Conservation (phyloP, 2,888 invertebrate species). For the Herminia tarsipennalis region DNA sequence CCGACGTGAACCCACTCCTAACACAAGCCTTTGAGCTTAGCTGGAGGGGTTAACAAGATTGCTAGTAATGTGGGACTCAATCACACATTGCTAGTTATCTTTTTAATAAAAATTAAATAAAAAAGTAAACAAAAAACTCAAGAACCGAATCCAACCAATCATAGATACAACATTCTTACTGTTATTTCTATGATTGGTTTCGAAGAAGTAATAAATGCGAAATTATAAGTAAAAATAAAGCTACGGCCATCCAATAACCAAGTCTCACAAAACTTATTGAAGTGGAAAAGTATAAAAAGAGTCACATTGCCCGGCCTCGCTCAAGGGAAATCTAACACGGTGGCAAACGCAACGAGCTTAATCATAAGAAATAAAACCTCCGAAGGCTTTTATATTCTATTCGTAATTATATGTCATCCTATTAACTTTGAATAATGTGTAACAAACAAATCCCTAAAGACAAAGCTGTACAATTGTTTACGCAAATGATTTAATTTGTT, state of each 20-base stretch:
- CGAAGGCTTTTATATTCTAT: slow-evolving; percentile 29
- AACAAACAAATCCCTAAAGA: slow-evolving; percentile 23
- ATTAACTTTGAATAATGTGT: slow-evolving; percentile 37
- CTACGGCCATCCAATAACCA: neutral
- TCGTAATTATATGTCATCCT: slow-evolving; percentile 36
- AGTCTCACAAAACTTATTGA: slow-evolving; percentile 17
- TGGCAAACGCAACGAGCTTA: slow-evolving; percentile 36
- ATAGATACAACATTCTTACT: too few species aligned
- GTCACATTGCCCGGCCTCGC: slow-evolving; percentile 4
- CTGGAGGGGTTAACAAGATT: too few species aligned
- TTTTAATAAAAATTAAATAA: too few species aligned
- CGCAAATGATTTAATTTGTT: slow-evolving; percentile 3
- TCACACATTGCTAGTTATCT: too few species aligned
- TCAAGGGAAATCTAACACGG: slow-evolving; percentile 49
- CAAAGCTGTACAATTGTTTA: slow-evolving; percentile 3
- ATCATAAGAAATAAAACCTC: slow-evolving; percentile 44
- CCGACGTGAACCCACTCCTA: too few species aligned
- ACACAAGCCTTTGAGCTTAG: too few species aligned
- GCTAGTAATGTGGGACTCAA: too few species aligned
- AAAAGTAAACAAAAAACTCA: too few species aligned
- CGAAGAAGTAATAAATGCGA: too few species aligned
- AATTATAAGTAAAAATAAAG: too few species aligned
- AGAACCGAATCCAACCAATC: too few species aligned
- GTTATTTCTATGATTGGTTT: too few species aligned
- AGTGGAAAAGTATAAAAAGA: slow-evolving; percentile 18